Evolutionary conservation across 1,140 invertebrate genomes (phyloP).

Genomic region (Hyposmocoma kahamanoa): DNA sequence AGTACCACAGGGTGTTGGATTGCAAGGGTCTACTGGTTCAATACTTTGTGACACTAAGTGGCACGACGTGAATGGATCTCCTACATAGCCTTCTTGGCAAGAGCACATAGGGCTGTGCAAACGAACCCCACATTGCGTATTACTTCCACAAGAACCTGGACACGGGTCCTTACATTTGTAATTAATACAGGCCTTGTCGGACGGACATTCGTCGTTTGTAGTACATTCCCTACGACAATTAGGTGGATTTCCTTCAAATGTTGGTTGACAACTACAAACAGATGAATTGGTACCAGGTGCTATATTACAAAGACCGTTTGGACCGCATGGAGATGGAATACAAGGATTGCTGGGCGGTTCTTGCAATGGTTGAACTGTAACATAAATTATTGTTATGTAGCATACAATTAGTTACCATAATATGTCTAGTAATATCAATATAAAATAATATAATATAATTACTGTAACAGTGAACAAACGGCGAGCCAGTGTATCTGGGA

Average conservation of each 20-base stretch:
- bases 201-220: conserved; percentile 81
- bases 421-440: neutral
- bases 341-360: conserved; percentile 77
- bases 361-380: conserved; percentile 43
- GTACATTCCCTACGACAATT: conserved; percentile 83
- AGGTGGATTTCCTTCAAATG: conserved; percentile 80
- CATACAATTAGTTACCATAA: neutral
- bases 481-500: conserved; percentile 81
- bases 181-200: conserved; percentile 79
- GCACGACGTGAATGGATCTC: conserved; percentile 63
- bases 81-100: conserved; percentile 75
- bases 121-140: conserved; percentile 78
- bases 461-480: conserved; percentile 80
- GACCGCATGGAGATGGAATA: conserved; percentile 82
- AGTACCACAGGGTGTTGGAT: conserved; percentile 80
- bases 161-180: conserved; percentile 84
- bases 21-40: conserved; percentile 73
- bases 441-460: conserved; percentile 45
- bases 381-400: conserved; percentile 10
- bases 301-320: conserved; percentile 78
- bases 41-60: conserved; percentile 37
- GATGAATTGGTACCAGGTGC: conserved; percentile 75
- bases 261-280: conserved; percentile 79
- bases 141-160: conserved; percentile 79
- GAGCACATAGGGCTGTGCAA: conserved; percentile 85